Conservation (phyloP, 2,113 vertebrate genomes). For the Bothrops jararaca region DNA sequence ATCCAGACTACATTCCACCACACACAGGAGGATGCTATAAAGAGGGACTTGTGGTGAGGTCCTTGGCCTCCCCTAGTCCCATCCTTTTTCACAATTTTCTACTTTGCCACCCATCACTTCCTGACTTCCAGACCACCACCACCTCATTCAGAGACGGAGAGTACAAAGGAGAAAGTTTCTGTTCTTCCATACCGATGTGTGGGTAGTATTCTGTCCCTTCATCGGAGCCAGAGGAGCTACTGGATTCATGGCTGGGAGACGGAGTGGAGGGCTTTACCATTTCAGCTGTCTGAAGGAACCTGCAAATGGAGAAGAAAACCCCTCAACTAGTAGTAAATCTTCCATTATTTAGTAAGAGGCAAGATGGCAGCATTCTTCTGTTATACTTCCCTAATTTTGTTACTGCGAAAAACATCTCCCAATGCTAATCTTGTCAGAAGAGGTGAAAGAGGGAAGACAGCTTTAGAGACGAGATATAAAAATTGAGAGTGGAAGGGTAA, state of each 20-base stretch:
- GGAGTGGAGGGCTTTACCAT: slow-evolving; percentile 92
- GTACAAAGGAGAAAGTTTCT: not conserved
- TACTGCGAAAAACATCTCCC: not conserved
- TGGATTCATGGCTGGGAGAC: slow-evolving; percentile 83
- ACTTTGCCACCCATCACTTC: not conserved
- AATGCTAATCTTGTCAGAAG: not conserved
- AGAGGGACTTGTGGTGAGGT: no score
- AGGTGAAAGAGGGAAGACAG: not conserved
- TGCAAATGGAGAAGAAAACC: slow-evolving; percentile 37
- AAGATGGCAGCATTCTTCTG: not conserved
- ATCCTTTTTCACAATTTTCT: not conserved
- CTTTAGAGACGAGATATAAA: not conserved
- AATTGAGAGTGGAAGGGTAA: not conserved
- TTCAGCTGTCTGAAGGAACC: slow-evolving; percentile 89
- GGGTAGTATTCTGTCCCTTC: slow-evolving; percentile 88
- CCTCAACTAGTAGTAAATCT: accelerated
- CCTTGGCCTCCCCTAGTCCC: not conserved
- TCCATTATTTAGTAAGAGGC: not conserved
- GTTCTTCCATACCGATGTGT: slow-evolving; percentile 70
- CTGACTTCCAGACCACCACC: not conserved
- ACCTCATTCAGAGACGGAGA: no score
- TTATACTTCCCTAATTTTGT: not conserved
- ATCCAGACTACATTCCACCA: not conserved
- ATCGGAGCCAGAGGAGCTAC: slow-evolving; percentile 76
- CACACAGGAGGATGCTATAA: not conserved